phyloP scores from a whole-genome alignment of 2,888 invertebrate species.

The Xestia sexstrigata region DNA sequence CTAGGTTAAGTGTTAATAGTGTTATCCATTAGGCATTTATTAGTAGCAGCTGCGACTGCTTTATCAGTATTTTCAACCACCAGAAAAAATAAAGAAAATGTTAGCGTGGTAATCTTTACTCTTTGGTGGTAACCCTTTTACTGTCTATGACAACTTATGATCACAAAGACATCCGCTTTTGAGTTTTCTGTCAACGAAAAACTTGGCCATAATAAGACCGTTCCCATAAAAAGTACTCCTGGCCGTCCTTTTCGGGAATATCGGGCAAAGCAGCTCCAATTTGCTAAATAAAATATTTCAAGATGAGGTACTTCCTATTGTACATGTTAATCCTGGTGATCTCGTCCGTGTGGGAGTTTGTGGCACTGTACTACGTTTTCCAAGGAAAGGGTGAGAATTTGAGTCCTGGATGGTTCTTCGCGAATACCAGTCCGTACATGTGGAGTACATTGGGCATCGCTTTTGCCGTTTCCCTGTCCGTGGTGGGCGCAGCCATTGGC shows the following conservation, averaged over 20 bases:
- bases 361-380: slow-evolving; percentile 93
- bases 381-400: slow-evolving; percentile 96
- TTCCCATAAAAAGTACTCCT: slow-evolving; percentile 56
- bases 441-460: slow-evolving; percentile 99
- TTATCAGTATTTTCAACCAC: background rate
- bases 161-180: slow-evolving; percentile 89
- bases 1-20: no score
- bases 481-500: slow-evolving; percentile 99
- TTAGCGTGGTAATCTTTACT: background rate
- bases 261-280: slow-evolving; percentile 86
- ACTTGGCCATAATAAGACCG: slow-evolving; percentile 89
- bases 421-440: slow-evolving; percentile 98
- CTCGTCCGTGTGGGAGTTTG: slow-evolving; percentile 81
- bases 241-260: slow-evolving; percentile 81
- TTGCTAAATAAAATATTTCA: slow-evolving; percentile 85
- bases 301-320: slow-evolving; percentile 91
- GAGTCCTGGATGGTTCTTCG: slow-evolving; percentile 97
- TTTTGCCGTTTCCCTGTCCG: slow-evolving; percentile 97
- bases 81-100: slow-evolving; percentile 37
- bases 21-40: no score
- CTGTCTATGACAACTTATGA: slow-evolving; percentile 90
- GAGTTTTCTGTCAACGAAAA: slow-evolving; percentile 90
- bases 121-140: slow-evolving; percentile 76
- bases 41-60: no score
- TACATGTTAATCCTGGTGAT: slow-evolving; percentile 89